These are phyloP conservation scores for Gymnogyps californianus DNA, from an alignment of 2,113 vertebrate species.

Conservation along the genomic window DNA sequence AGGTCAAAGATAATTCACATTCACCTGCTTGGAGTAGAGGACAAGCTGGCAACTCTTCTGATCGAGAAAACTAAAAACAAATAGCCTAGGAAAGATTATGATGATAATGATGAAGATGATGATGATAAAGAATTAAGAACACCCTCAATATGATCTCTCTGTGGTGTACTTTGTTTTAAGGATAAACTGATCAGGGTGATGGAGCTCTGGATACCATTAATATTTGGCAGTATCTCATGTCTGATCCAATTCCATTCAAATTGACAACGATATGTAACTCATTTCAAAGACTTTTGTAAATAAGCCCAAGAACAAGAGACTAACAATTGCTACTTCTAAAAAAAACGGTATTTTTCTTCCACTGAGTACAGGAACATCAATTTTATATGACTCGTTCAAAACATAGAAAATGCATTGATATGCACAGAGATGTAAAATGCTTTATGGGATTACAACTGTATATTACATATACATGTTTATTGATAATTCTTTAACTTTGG, in stretches of 20 bases:
- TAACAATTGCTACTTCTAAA: neutral
- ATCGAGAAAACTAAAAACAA: neutral
- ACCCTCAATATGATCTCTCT: neutral
- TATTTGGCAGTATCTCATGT: neutral
- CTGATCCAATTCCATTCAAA: neutral
- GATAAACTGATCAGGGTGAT: neutral
- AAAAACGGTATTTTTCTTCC: neutral
- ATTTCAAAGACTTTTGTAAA: neutral
- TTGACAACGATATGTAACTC: neutral
- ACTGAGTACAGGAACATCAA: neutral
- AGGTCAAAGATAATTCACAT: neutral
- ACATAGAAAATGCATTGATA: neutral
- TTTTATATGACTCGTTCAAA: neutral
- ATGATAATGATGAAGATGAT: neutral
- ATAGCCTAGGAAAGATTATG: neutral
- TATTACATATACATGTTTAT: neutral
- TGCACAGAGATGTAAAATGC: neutral
- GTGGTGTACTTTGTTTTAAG: neutral
- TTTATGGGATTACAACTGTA: neutral
- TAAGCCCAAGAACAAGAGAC: neutral
- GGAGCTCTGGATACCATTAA: neutral
- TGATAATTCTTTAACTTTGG: neutral
- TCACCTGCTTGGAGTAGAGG: neutral
- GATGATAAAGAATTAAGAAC: neutral
- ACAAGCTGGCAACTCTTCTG: neutral